Evolutionary conservation across 2,797 vertebrate genomes (phyloP), one percentile per base, ranked within the genome.

Genomic region (Micropoecilia bifurca): DNA sequence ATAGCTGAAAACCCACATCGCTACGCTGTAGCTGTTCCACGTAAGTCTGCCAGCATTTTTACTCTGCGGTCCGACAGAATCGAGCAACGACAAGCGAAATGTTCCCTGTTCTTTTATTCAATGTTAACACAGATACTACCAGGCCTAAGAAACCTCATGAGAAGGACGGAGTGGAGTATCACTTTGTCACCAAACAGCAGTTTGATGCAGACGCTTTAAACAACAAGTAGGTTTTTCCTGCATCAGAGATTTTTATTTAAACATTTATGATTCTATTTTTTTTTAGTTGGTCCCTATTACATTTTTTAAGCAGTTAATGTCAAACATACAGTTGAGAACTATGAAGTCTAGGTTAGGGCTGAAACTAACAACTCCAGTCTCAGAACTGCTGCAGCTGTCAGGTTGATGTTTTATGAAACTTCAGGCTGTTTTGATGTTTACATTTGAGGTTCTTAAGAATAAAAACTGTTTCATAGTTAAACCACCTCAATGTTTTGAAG

Each of bases 141-240:
- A 95, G 98, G 73, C 96, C 96, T 79, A 97, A 96, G 87, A 99
- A 98, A 89, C 96, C 95, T 84, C 97, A 99, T 0, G 98, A 99
- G 95, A 98, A 96, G 78, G 98, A 99, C 6, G 98, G 97, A 0
- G 97, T 99, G 4, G 98, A 99, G 79, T 99, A 99, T 90, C 97
- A 99, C 91, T 99, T 99, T 90, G 96, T 99, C 84, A 97, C 97
- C 73, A 99, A 97, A 88, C 97, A 97, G 85, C 96, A 96, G 0
- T 99, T 99, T 89, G 98, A 99, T 87, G 94, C 95, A 0, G 97
- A 98, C 50, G 93, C 96, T 76, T 96, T 97, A 75, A 97, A 96
- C 84, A 97, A 98, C 95, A 99, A 97, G 98, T 99, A 91, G 18
- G 97, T 92, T 74, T 59, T 28, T 22, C 30, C 8, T 71, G 0